Conservation (phyloP, 2,888 invertebrate species). For the Schrankia costaestrigalis region DNA sequence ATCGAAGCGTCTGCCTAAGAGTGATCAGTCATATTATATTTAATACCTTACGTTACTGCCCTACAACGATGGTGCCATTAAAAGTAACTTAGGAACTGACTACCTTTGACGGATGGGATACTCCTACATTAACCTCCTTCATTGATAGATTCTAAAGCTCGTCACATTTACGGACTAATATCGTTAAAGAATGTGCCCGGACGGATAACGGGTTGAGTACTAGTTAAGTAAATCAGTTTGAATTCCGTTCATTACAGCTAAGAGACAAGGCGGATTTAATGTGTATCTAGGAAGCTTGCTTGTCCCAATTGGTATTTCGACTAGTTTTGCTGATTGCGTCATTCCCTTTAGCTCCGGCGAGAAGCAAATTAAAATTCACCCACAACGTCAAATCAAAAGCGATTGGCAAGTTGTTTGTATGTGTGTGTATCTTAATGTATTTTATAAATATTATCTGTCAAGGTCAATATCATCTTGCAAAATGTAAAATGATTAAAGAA, state of each 20-base stretch:
- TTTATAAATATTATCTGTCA: constrained; percentile 25
- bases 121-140: too few relatives aligned
- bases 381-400: constrained; percentile 27
- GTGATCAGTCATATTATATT: too few relatives aligned
- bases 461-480: constrained; percentile 19
- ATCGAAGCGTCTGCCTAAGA: too few relatives aligned
- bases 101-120: too few relatives aligned
- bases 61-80: too few relatives aligned
- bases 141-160: too few relatives aligned
- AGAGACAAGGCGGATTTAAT: constrained; percentile 25
- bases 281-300: constrained; percentile 27
- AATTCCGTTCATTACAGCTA: constrained; percentile 22
- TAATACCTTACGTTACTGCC: too few relatives aligned
- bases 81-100: too few relatives aligned
- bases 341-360: constrained; percentile 34
- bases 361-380: constrained; percentile 40
- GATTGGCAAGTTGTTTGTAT: constrained; percentile 16
- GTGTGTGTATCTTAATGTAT: constrained; percentile 16
- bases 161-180: too few relatives aligned
- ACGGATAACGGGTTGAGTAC: too few relatives aligned
- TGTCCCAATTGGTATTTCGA: constrained; percentile 34
- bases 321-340: constrained; percentile 49
- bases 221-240: constrained; percentile 12
- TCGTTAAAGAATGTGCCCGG: too few relatives aligned
- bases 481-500: constrained; percentile 3